Base-by-base conservation (phyloP, 2,797 vertebrate species). In the Chelmon rostratus region DNA sequence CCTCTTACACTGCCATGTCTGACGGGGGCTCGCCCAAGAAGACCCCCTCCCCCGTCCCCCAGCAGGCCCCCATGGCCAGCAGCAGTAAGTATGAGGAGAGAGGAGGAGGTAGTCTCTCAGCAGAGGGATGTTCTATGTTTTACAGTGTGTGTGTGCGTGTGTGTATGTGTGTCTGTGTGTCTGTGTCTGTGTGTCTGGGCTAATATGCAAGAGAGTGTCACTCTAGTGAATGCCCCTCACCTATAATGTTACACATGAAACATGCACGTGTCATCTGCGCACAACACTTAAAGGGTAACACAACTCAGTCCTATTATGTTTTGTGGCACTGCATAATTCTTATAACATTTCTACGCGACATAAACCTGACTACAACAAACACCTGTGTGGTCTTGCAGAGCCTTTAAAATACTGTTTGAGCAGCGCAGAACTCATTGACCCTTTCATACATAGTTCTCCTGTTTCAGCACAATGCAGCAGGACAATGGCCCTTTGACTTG, bases 51-150 rank as follows among this genome's bases (percentile, higher is more conserved):
- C 95, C 95, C 90, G 90, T 95, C 94, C 96, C 95, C 93, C 96
- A 96, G 94, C 90, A 96, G 93, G 88, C 95, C 93, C 92, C 94
- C 86, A 86, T 93, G 92, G 91, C 94, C 94, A 94, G 90, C 93
- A 95, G 95, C 94, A 96, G 97, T 98, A 97, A 98, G 97, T 98
- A 97, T 95, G 89, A 92, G 83, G 83, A 92, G 72, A 83, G 81
- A 83, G 84, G 85, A 91, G 87, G 90, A 91, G 83, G 85, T 81
- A 81, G 82, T 89, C 59, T 88, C 87, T 90, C 81, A 84, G 53
- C 74, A 87, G 73, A 86, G 71, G 78, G 80, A 79, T 67, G 68
- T 78, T 74, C 50, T 19, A 58, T 69, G 67, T 86, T 62, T 42
- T 71, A 52, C 25, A 28, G 37, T 78, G 57, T 70, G 16, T 79